phyloP scores from a whole-genome alignment of 2,888 invertebrate species.

The Argyra leucocephala region DNA sequence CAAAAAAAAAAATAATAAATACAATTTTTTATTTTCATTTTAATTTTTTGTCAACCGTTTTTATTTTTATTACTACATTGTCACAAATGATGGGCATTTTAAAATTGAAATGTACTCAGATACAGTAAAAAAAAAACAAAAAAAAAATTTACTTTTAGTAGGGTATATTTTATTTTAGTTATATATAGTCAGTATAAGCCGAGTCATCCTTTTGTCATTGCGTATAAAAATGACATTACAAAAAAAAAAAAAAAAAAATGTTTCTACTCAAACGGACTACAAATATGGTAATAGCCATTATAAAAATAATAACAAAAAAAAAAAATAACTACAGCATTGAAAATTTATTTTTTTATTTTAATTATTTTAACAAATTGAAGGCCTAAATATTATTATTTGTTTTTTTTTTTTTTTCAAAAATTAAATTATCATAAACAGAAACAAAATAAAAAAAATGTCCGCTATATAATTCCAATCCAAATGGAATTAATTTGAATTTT shows the following conservation, averaged over 20 bases:
- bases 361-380: not conserved
- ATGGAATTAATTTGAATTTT: no score
- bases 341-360: not conserved
- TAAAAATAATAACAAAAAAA: not conserved
- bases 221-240: not conserved
- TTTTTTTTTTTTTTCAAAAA: no score
- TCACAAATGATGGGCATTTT: constrained; percentile 3
- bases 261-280: not conserved
- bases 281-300: not conserved
- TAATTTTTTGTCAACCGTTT: not conserved
- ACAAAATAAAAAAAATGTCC: not conserved
- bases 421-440: no score
- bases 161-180: no score
- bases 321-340: constrained; percentile 1
- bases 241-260: no score
- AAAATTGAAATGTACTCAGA: no score
- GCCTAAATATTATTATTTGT: not conserved
- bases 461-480: no score
- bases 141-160: no score
- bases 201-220: not conserved
- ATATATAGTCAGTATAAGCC: not conserved
- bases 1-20: no score
- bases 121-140: no score
- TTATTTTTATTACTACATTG: not conserved
- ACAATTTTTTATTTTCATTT: not conserved